Percentiles rank a stretch among this genome's conserved stretches.
These are phyloP conservation scores for Camponotus vicinus DNA, from an alignment of 1,140 invertebrate genomes.

Conservation along the genomic window DNA sequence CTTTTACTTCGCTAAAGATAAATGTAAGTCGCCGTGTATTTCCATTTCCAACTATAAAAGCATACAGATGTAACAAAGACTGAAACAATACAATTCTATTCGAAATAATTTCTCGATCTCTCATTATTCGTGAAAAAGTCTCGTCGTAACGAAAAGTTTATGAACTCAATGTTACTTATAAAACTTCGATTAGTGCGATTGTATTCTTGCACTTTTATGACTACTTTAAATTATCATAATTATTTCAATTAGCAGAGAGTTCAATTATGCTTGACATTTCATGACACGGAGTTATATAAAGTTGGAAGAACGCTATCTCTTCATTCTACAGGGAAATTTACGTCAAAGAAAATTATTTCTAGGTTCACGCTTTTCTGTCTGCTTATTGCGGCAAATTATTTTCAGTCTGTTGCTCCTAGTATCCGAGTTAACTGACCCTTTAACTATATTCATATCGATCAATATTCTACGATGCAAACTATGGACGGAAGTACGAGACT, in stretches of 20 bases:
- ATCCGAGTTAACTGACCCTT: conserved; percentile 19
- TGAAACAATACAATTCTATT: conserved; percentile 41
- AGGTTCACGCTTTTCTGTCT: neutral
- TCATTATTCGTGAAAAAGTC: conserved; percentile 6
- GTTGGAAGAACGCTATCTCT: neutral
- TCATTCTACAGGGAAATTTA: neutral
- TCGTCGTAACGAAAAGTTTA: conserved; percentile 1
- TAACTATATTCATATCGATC: neutral
- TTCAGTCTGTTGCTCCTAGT: neutral
- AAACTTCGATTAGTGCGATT: conserved; percentile 14
- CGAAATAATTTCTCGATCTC: conserved; percentile 35
- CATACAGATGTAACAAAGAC: neutral
- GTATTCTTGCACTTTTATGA: conserved; percentile 31
- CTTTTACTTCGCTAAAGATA: conserved; percentile 64
- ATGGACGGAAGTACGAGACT: neutral
- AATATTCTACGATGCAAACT: conserved; percentile 22
- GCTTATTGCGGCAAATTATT: conserved; percentile 21
- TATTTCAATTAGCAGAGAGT: neutral
- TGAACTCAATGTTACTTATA: neutral
- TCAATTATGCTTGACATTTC: conserved; percentile 9
- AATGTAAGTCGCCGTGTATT: conserved; percentile 59
- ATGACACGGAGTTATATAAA: conserved; percentile 3
- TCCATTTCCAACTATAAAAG: conserved; percentile 15
- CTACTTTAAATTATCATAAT: conserved; percentile 23
- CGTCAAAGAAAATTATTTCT: conserved; percentile 33